Base-by-base conservation (phyloP, 2,888 invertebrate species). In the Limnephilus rhombicus region DNA sequence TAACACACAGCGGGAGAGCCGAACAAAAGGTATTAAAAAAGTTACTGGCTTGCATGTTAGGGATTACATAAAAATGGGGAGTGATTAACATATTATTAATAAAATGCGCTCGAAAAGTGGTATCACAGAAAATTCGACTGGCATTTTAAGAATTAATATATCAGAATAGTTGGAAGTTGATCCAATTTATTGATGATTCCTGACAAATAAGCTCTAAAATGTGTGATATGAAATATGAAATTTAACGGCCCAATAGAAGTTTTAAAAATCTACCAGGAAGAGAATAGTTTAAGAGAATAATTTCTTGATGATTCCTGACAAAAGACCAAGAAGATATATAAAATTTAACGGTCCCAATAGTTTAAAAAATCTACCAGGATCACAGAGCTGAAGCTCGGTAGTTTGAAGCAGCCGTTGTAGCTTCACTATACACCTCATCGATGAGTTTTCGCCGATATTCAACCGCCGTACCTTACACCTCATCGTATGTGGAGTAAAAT, bases 21-120 rank as follows among this genome's bases (percentile, higher is more conserved):
- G 53, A 92, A 93, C 93, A 93, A 93, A 93, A 91, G 92, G 93
- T 91, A 93, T 92, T 93, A 92, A 92, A 83, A 92, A 93, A 93
- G 92, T 93, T 93, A 86, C 90, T 80, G 34, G 80, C 92, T 91
- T 92, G 91, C 91, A 92, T 89, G 91, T 86, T 90, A 49, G 41
- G 88, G 93, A 93, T 92, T 92, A 93, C 80, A 29, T 81, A 87
- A 87, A 89, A 91, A 91, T 53, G 31, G 83, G 34, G 34, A 85
- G 83, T 89, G 91, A 91, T 92, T 91, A 92, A 68, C 68, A 24
- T 68, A 13, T 45, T 45, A 68, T 68, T 24, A 7, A 68, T 68
- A 68, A 24, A 68, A 68, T 68, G 68, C 7, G 24, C 24, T 24
- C 18, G 1, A 0, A 68, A 68, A 68, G 53, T 53, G 89, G 85